Base-by-base conservation (phyloP, 2,888 invertebrate species). In the Polydrusus tereticollis region DNA sequence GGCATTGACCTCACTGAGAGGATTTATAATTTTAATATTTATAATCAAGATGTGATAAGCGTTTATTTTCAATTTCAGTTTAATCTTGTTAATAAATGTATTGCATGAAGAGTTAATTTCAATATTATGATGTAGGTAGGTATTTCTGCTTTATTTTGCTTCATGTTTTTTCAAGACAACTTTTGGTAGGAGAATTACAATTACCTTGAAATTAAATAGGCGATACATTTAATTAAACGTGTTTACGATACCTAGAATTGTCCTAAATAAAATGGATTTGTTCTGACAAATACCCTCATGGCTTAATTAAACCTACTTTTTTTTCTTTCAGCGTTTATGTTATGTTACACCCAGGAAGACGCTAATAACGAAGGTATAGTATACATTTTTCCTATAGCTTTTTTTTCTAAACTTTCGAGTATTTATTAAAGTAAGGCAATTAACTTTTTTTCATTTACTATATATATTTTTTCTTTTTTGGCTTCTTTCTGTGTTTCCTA, bases 311-410 rank as follows among this genome's bases (percentile, higher is more conserved):
- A 16, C 5, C 8, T 29, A 12, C 26, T 6, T 60, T 85, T 83
- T 87, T 90, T 87, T 90, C 88, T 93, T 94, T 85, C 92, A 95
- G 95, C 95, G 87, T 95, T 94, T 92, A 95, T 95, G 95, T 91
- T 95, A 89, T 95, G 95, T 91, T 95, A 95, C 89, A 94, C 95
- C 82, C 95, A 95, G 89, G 95, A 95, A 89, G 95, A 95, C 87
- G 90, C 94, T 83, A 94, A 93, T 87, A 91, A 93, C 85, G 95
- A 95, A 92, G 95, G 95, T 95, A 93, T 82, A 85, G 85, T 86
- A 84, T 83, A 77, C 64, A 76, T 80, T 82, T 78, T 70, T 52
- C 60, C 67, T 68, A 74, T 66, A 59, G 65, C 60, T 38, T 2
- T 38, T 12, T n/a, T 64, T 68, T 59, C 10, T 26, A 18, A 43